phyloP scores from a whole-genome alignment of 2,113 vertebrate species.

The Oryzias melastigma region DNA sequence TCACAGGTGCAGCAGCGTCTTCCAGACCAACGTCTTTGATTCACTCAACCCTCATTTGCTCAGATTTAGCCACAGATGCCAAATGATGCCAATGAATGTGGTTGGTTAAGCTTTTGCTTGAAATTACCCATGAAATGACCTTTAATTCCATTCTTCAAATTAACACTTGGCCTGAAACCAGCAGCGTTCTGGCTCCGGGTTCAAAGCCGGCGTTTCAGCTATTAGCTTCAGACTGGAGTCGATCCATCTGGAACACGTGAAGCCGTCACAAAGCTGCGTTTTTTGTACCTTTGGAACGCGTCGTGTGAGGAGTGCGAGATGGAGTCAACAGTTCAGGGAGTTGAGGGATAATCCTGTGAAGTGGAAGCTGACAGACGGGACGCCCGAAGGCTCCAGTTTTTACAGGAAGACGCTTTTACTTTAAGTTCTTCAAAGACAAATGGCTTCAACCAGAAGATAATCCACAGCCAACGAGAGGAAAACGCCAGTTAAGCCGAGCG shows the following conservation, averaged over 20 bases:
- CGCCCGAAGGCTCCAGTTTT: conserved; percentile 18
- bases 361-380: conserved; percentile 28
- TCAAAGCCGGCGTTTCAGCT: conserved; percentile 5
- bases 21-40: conserved; percentile 9
- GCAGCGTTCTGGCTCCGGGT: conserved; percentile 4
- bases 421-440: conserved; percentile 9
- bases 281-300: conserved; percentile 30
- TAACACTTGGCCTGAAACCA: conserved; percentile 1
- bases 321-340: conserved; percentile 33
- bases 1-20: not conserved
- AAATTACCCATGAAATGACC: conserved; percentile 26
- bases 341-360: conserved; percentile 47
- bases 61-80: conserved; percentile 1
- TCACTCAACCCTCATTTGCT: conserved; percentile 10
- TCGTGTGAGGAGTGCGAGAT: conserved; percentile 28
- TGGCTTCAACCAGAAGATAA: conserved; percentile 25
- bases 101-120: conserved; percentile 12
- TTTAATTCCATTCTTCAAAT: conserved; percentile 11
- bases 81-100: conserved; percentile 6
- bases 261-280: conserved; percentile 17
- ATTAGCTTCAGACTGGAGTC: not conserved
- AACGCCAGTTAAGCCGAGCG: conserved; percentile 36
- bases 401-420: conserved; percentile 8
- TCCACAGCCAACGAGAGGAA: conserved; percentile 44
- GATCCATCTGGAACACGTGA: conserved; percentile 13